phyloP scores from a whole-genome alignment of 2,888 invertebrate genomes.

The Balanococcus diminutus region DNA sequence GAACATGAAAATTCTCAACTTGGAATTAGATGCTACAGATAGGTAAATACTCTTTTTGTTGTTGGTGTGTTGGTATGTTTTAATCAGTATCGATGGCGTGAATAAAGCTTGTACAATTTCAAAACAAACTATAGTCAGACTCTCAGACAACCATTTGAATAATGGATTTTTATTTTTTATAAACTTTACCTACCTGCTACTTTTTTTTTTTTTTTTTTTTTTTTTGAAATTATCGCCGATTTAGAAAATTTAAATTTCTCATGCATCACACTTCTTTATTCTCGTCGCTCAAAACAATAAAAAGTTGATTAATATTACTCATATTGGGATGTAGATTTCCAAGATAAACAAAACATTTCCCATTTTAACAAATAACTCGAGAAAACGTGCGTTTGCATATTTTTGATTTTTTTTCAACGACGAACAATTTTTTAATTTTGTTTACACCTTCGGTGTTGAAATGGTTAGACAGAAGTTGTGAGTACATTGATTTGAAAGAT shows the following conservation, averaged over 20 bases:
- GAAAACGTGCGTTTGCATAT: constrained; percentile 3
- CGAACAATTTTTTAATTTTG: neutral
- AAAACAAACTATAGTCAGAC: no score
- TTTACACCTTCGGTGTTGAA: neutral
- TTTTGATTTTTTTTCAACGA: neutral
- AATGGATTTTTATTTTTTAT: no score
- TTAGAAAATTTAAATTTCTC: no score
- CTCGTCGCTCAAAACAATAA: neutral
- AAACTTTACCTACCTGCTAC: no score
- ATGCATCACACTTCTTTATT: no score
- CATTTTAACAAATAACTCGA: neutral
- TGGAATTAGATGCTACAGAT: neutral
- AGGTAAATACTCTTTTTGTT: neutral
- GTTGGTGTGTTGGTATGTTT: neutral
- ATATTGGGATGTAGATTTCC: neutral
- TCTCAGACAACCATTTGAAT: no score
- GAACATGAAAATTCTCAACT: neutral
- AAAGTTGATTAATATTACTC: neutral
- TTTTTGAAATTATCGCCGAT: no score
- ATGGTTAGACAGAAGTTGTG: neutral
- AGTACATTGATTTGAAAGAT: neutral
- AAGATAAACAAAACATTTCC: neutral
- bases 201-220: no score
- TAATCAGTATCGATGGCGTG: neutral
- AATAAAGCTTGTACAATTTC: no score